Evolutionary conservation across 92 coral and sea anemone species (phyloP).

Genomic region (Epizoanthus stellaris): DNA sequence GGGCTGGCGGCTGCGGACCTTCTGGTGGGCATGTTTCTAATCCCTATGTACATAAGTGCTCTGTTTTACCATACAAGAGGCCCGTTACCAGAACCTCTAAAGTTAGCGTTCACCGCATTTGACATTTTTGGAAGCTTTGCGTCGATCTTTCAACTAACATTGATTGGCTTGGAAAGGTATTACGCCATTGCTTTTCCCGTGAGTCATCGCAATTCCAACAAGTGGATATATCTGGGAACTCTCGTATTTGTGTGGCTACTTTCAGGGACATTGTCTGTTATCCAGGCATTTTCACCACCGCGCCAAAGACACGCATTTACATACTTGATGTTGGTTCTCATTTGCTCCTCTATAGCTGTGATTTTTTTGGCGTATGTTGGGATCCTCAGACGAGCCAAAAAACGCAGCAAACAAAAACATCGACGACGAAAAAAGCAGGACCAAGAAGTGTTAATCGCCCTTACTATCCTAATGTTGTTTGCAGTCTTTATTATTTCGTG

Average conservation of each 20-base stretch:
- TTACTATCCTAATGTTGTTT: slow-evolving; percentile 73
- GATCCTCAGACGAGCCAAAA: slow-evolving; percentile 66
- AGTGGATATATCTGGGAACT: slow-evolving; percentile 51
- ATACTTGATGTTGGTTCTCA: slow-evolving; percentile 54
- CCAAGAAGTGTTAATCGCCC: slow-evolving; percentile 69
- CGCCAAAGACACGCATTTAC: slow-evolving; percentile 60
- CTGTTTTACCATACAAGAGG: slow-evolving; percentile 40
- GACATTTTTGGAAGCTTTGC: slow-evolving; percentile 80
- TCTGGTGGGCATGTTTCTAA: slow-evolving; percentile 68
- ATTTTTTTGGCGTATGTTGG: slow-evolving; percentile 70
- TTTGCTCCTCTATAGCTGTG: slow-evolving; percentile 58
- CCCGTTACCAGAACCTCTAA: slow-evolving; percentile 19
- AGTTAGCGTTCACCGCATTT: slow-evolving; percentile 46
- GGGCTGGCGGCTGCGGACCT: slow-evolving; percentile 80
- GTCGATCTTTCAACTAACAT: slow-evolving; percentile 72
- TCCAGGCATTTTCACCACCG: slow-evolving; percentile 49
- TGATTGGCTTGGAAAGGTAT: slow-evolving; percentile 73
- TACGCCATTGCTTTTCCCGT: slow-evolving; percentile 76
- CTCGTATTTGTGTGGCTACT: slow-evolving; percentile 62
- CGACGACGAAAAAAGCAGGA: slow-evolving; percentile 61
- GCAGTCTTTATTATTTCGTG: slow-evolving; percentile 75
- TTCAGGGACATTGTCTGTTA: slow-evolving; percentile 64
- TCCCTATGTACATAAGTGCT: slow-evolving; percentile 69
- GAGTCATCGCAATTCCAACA: slow-evolving; percentile 76
- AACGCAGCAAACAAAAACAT: slow-evolving; percentile 48